phyloP scores from a whole-genome alignment of 53 echinoderm and acorn worm genomes.

The Actinopyga echinites region DNA sequence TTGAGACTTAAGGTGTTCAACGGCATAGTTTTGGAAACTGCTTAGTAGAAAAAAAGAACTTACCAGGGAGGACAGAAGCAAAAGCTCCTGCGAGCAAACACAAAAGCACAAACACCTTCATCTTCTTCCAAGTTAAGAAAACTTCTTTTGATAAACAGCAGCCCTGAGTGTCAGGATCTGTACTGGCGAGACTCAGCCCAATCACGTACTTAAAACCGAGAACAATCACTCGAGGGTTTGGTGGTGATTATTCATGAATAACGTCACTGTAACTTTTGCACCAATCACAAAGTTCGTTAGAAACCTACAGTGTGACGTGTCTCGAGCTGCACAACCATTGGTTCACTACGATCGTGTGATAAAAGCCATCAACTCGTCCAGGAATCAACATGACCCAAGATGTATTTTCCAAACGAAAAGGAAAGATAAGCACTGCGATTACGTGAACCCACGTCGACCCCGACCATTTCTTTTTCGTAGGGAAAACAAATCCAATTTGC shows the following conservation, averaged over 20 bases:
- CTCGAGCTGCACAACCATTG: background rate
- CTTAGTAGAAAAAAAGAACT: background rate
- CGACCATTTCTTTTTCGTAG: background rate
- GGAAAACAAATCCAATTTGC: conserved; percentile 5
- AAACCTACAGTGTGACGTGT: background rate
- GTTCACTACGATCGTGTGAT: background rate
- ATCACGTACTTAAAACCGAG: conserved; percentile 4
- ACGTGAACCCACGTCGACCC: background rate
- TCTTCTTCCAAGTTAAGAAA: background rate
- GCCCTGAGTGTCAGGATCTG: background rate
- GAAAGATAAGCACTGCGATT: background rate
- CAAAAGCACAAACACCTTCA: conserved; percentile 9
- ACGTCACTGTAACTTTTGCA: background rate
- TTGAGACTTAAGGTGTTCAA: too few species aligned
- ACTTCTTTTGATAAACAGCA: background rate
- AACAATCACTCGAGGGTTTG: background rate
- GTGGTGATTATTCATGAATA: background rate
- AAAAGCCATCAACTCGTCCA: too few species aligned
- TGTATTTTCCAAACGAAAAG: background rate
- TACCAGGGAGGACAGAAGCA: background rate
- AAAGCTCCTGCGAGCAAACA: conserved; percentile 16
- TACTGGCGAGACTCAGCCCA: background rate
- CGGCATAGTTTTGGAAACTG: too few species aligned
- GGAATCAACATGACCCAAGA: background rate
- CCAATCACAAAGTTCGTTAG: conserved; percentile 17